These are phyloP conservation scores for Rhopalosiphum maidis DNA, from an alignment of 1,140 invertebrate species.

Conservation along the genomic window DNA sequence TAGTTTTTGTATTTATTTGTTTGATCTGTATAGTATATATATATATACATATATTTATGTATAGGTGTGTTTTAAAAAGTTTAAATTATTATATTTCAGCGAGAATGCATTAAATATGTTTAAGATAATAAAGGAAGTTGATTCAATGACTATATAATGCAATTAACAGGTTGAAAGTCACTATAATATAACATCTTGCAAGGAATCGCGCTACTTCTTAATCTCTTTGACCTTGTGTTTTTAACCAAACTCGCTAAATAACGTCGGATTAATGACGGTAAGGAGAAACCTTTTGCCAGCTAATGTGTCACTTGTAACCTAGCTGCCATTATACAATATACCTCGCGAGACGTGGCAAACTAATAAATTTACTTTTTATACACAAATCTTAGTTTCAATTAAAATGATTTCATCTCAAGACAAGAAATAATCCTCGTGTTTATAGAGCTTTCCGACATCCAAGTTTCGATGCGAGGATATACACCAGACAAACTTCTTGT, in stretches of 20 bases:
- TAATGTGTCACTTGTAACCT: background rate
- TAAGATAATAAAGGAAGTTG: background rate
- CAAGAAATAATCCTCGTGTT: background rate
- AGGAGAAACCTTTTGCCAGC: background rate
- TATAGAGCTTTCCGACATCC: conserved; percentile 14
- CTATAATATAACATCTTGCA: background rate
- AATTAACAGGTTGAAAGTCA: background rate
- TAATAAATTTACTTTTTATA: conserved; percentile 20
- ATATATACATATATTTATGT: too few relatives aligned
- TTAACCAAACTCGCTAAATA: background rate
- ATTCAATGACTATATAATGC: background rate
- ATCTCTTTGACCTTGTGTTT: conserved; percentile 8
- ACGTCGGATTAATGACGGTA: background rate
- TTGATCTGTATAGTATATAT: too few relatives aligned
- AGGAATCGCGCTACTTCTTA: background rate
- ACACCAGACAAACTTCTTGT: background rate
- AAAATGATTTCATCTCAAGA: conserved; percentile 29
- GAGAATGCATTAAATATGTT: background rate
- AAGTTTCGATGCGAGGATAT: background rate
- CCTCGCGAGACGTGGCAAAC: background rate
- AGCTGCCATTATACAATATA: background rate
- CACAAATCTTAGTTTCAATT: conserved; percentile 6
- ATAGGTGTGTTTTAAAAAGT: background rate
- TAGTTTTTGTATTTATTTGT: background rate
- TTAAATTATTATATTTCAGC: background rate